phyloP scores from a whole-genome alignment of 2,888 invertebrate species.

The Ctena decussata region DNA sequence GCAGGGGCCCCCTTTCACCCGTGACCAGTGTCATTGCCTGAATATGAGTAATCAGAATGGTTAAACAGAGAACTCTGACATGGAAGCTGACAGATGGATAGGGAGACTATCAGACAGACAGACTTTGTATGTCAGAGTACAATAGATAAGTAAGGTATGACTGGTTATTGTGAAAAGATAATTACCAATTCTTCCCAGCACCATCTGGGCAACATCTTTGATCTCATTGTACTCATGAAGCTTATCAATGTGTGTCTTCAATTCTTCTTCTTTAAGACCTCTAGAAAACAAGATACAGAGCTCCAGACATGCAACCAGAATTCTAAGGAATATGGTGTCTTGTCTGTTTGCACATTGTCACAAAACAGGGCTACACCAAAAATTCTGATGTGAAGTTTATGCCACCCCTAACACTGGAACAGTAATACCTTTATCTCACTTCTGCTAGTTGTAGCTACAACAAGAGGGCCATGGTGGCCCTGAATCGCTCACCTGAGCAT shows the following conservation, averaged over 20 bases:
- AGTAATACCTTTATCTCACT: not conserved
- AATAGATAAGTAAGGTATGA: too few relatives aligned
- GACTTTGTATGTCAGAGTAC: too few relatives aligned
- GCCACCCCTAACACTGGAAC: not conserved
- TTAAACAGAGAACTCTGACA: too few relatives aligned
- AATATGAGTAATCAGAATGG: too few relatives aligned
- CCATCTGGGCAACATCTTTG: slow-evolving; percentile 83
- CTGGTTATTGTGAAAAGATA: not conserved
- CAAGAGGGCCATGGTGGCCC: not conserved
- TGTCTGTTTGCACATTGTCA: not conserved
- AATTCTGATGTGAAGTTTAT: not conserved
- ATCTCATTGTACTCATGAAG: slow-evolving; percentile 85
- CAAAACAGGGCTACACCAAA: not conserved
- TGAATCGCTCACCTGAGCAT: too few relatives aligned
- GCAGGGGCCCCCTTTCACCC: too few relatives aligned
- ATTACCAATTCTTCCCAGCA: slow-evolving; percentile 82
- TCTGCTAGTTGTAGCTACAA: not conserved
- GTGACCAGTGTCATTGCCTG: too few relatives aligned
- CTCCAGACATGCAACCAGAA: not conserved
- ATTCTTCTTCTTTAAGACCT: slow-evolving; percentile 76
- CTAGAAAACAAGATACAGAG: slow-evolving; percentile 60
- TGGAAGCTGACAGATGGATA: too few relatives aligned
- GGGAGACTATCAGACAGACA: too few relatives aligned
- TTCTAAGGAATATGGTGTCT: not conserved
- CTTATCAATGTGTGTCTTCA: slow-evolving; percentile 80